Base-by-base conservation (phyloP, 1,140 invertebrate species). In the Heterodera carotae region DNA sequence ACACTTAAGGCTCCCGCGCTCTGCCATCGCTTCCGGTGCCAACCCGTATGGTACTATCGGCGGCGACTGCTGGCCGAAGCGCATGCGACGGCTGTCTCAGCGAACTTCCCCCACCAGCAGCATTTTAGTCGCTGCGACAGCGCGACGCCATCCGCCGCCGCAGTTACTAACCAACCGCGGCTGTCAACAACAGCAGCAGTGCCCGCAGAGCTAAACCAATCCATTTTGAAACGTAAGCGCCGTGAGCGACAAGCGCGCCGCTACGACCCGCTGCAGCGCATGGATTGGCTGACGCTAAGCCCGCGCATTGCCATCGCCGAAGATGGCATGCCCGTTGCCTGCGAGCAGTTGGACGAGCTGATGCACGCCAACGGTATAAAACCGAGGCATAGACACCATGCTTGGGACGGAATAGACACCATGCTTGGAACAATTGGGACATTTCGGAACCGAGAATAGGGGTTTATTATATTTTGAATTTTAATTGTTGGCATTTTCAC, bases 251-350 rank as follows among this genome's bases (percentile, higher is more conserved):
- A 77, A 25, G 84, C 82, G 12, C 74, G 72, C 39, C 69, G 72
- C 29, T 70, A 77, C 48, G 83, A 86, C 56, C 85, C 86, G 15
- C 62, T 87, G 2, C 43, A 25, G 7, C 60, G 74, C 5, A 72
- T 87, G 31, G 86, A 84, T 43, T 86, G 85, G 85, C 74, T 86
- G 29, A 84, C 87, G 60, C 76, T 86, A 6, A 83, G 80, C 31
- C 85, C 85, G 25, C 31, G 85, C 48, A 72, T 80, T 25, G 69
- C 73, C 15, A 31, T 82, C 10, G 78, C 82, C 39, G 78, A 84
- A 22, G 69, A 78, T 22, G 71, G 78, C 75, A 33, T 76, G 68
- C 67, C 74, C 2, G 80, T 81, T 27, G 64, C 27, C 22, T 62
- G 31, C 31, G 53, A 74, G n/a, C n/a, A 66, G 29, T 31, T 66